Base-by-base conservation (phyloP, 23 tunicate species). In the Aplidium turbinatum region DNA sequence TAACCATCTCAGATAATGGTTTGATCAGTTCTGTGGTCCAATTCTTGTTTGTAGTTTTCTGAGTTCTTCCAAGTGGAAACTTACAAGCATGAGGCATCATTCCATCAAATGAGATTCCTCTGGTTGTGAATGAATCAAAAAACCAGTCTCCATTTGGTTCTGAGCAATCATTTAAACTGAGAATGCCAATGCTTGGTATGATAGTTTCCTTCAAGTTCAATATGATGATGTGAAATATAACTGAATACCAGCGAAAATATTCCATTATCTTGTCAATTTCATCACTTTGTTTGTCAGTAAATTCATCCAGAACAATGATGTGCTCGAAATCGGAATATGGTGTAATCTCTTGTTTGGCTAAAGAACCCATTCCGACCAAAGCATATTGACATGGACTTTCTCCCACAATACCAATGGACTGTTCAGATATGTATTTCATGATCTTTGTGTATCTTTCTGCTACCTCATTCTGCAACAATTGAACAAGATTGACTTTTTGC, bases 201-300 rank as follows among this genome's bases (percentile, higher is more conserved):
- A 26, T 28, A 38, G 71, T 60, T 27, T 76, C 71, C 42, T 67
- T 38, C 4, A 65, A 45, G 33, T 65, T 25, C 30, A 64, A 27
- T 26, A 65, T 0, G 47, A 78, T 47, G 16, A 78, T 33, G 47
- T 66, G 83, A 48, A 78, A 77, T 4, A 65, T 45, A 9, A 78
- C 31, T 24, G 47, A 0, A 67, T 47, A 78, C 83, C 83, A 78
- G n/a, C 58, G 63, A 78, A 78, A 78, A 34, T 78, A 78, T 25
- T 78, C 75, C 39, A 61, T 77, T 19, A 25, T 20, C 28, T 39
- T 38, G 13, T 42, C 16, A 9, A 42, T 16, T 19, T 53, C 60
- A 53, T 7, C 16, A 7, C 21, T 19, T 11, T 53, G n/a, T 27
- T 19, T 53, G 21, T 11, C 22, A 19, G n/a, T 24, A 7, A 19